These are phyloP conservation scores for Paradisaea rubra DNA, from an alignment of 2,113 vertebrate genomes.

Conservation along the genomic window DNA sequence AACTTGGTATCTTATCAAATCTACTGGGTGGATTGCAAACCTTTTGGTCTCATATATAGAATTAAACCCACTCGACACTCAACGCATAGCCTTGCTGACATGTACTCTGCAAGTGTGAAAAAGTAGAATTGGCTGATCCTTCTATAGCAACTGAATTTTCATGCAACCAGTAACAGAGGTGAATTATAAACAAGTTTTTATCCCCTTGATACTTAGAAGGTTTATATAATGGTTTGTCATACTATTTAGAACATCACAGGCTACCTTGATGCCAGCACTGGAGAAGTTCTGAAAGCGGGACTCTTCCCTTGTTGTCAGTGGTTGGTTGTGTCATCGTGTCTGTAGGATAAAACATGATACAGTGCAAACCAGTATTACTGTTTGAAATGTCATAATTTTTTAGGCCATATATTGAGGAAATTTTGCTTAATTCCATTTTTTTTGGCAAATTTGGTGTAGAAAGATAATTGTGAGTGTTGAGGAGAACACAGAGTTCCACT, in stretches of 20 bases:
- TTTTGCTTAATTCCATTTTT: background rate
- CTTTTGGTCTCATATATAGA: background rate
- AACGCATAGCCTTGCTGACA: background rate
- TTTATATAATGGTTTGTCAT: background rate
- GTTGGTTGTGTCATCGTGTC: background rate
- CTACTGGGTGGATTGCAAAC: background rate
- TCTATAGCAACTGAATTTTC: background rate
- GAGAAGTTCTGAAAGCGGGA: background rate
- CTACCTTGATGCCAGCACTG: background rate
- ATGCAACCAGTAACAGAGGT: background rate
- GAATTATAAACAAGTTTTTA: background rate
- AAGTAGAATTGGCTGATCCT: background rate
- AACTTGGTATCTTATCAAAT: background rate
- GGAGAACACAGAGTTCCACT: background rate
- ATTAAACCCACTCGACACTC: background rate
- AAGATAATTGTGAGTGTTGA: background rate
- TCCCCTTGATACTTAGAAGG: background rate
- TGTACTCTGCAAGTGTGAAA: background rate
- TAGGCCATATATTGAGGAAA: background rate
- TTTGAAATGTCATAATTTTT: background rate
- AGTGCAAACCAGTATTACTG: background rate
- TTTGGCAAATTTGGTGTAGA: background rate
- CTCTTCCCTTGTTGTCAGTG: background rate
- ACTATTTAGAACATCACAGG: background rate
- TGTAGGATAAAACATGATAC: background rate